Base-by-base conservation (phyloP, 2,113 vertebrate species). In the Muntiacus muntjak region DNA sequence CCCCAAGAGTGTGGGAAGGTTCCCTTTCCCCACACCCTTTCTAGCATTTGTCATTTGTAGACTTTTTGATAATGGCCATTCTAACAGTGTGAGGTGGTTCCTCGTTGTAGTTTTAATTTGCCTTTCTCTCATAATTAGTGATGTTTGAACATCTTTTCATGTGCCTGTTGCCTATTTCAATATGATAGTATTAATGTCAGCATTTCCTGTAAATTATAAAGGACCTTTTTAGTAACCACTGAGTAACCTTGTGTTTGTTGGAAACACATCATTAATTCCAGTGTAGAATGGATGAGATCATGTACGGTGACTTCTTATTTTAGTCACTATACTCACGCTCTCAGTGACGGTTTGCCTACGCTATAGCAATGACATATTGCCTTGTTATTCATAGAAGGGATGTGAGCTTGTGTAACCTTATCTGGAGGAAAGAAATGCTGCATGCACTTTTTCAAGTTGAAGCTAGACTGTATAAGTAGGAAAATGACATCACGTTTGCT, bases 241-340 rank as follows among this genome's bases (percentile, higher is more conserved):
- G 7, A 74, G 54, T 67, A 50, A 94, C 23, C 45, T 82, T 57
- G 15, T 94, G 28, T 87, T 60, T 94, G 28, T 87, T 60, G 94
- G 94, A 97, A 94, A 55, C 84, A 54, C 6, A 26, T 93, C 83
- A 81, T 45, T 89, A 62, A 90, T 93, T 94, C 74, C 36, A 81
- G 1, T 33, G 26, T 50, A 92, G 55, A 14, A 6, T 83, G 10
- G 21, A 78, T 94, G 92, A 50, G 28, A 71, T 98, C 97, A 95
- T 92, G 43, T 85, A 8, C 47, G 93, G 76, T 92, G 47, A 85
- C 91, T 21, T 64, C n/a, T 55, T 88, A 82, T 62, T 43, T 97
- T 97, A 95, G 92, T 94, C 47, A 89, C 14, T 92, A 15, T 21
- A 60, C 45, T 85, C 15, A 76, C 36, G 74, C 45, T 0, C 0